Evolutionary conservation across 1,140 invertebrate species (phyloP), one percentile per base, ranked within the genome.

Genomic region (Schlechtendalia chinensis): DNA sequence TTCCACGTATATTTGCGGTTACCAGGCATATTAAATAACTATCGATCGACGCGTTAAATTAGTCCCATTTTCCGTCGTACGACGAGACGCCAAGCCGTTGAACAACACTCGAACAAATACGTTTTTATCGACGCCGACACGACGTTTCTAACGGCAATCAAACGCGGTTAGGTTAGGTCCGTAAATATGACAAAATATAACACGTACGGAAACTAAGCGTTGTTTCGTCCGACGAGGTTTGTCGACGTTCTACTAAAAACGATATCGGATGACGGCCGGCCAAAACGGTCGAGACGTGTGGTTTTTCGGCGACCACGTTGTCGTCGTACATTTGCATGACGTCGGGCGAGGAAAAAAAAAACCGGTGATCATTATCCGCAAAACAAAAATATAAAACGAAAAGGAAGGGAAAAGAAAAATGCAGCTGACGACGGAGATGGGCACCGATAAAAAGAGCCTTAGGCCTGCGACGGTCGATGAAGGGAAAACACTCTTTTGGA

Each of bases 381-480:
- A 53, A 71, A 71, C 27, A 27, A 27, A 71, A 65, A 61, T n/a
- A 59, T 24, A 17, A 65, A 65, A 45, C 39, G 39, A 50, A 24
- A 58, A 24, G 8, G 8, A 58, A 58, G 22, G 22, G 24, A 10
- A 58, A 58, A 58, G 12, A 12, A 69, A 67, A 67, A 67, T 67
- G 39, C 63, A 22, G 39, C 63, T 67, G 45, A 69, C 65, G 45
- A 69, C 65, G 39, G 39, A 69, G 39, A 69, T 69, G 22, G 65
- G 39, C 39, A 47, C 65, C 45, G 47, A 69, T 69, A 69, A 69
- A 69, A 69, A 47, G 65, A 47, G 65, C 39, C 65, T 69, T 69
- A 69, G 65, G 65, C 65, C 65, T 69, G 16, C n/a, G 32, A 39
- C 65, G 65, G 65, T 69, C 65, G 65, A 69, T 69, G 65, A 47